Percentiles rank a stretch among this genome's conserved stretches.
These are phyloP conservation scores for Meloidogyne floridensis DNA, from an alignment of 1,140 invertebrate genomes.

Conservation along the genomic window DNA sequence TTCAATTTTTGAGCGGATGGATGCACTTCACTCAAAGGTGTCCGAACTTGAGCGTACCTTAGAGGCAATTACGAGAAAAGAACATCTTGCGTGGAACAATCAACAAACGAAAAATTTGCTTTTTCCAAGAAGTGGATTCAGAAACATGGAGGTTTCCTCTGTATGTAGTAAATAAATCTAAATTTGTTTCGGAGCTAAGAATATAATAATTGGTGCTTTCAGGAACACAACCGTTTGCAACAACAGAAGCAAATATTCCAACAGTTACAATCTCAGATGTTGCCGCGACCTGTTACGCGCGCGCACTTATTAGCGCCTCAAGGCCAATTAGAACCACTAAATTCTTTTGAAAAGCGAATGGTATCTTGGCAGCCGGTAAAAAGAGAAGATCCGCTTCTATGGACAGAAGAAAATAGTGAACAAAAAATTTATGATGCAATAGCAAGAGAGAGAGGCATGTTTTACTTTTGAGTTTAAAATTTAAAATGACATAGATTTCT, in stretches of 20 bases:
- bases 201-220: too few species aligned
- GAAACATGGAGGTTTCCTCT: too few species aligned
- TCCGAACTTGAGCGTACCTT: neutral
- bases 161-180: too few species aligned
- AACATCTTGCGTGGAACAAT: too few species aligned
- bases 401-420: neutral
- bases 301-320: neutral
- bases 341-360: conserved; percentile 6
- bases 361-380: neutral
- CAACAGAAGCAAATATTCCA: neutral
- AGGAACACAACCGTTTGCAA: neutral
- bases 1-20: neutral
- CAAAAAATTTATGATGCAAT: neutral
- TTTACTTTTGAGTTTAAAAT: neutral
- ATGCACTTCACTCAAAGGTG: neutral
- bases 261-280: neutral
- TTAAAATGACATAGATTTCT: too few species aligned
- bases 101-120: too few species aligned
- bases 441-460: neutral
- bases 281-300: neutral
- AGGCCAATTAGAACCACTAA: neutral
- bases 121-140: too few species aligned
- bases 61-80: too few species aligned
- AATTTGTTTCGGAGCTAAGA: too few species aligned
- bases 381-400: neutral